These are phyloP conservation scores for Lithodes maja DNA, from an alignment of 2,888 invertebrate genomes.

Conservation along the genomic window DNA sequence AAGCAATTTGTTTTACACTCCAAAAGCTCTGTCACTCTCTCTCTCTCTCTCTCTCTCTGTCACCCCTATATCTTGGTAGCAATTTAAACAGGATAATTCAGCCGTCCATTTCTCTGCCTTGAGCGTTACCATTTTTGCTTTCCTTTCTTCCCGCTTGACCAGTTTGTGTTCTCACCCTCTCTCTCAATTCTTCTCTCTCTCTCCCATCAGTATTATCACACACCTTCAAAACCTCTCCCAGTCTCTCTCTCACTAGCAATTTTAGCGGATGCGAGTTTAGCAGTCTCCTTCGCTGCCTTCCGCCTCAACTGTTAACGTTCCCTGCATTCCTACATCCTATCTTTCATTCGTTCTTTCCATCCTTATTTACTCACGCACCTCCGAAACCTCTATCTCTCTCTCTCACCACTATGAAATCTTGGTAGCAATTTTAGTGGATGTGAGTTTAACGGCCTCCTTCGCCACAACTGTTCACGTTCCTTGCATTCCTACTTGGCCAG, in stretches of 20 bases:
- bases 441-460: constrained; percentile 49
- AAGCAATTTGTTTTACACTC: too few relatives aligned
- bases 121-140: constrained; percentile 15
- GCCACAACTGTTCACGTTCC: constrained; percentile 21
- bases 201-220: constrained; percentile 45
- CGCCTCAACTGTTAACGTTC: constrained; percentile 19
- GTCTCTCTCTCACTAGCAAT: constrained; percentile 51
- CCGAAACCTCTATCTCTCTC: neutral
- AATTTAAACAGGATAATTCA: constrained; percentile 31
- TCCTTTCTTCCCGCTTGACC: constrained; percentile 45
- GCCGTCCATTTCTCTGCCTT: constrained; percentile 38
- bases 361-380: too few relatives aligned
- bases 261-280: constrained; percentile 45
- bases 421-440: constrained; percentile 57
- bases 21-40: neutral
- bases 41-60: neutral
- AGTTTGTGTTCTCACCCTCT: constrained; percentile 45
- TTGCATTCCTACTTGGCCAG: constrained; percentile 39
- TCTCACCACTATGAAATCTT: constrained; percentile 61
- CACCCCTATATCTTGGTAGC: constrained; percentile 65
- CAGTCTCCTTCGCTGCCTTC: constrained; percentile 35
- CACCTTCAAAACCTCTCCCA: too few relatives aligned
- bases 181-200: neutral
- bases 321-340: constrained; percentile 40
- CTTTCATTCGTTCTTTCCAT: neutral